A percentile compares a stretch with the other conserved stretches of the same genome.
phyloP scores from a whole-genome alignment of 2,797 vertebrate species.

The Rhinichthys osculus region DNA sequence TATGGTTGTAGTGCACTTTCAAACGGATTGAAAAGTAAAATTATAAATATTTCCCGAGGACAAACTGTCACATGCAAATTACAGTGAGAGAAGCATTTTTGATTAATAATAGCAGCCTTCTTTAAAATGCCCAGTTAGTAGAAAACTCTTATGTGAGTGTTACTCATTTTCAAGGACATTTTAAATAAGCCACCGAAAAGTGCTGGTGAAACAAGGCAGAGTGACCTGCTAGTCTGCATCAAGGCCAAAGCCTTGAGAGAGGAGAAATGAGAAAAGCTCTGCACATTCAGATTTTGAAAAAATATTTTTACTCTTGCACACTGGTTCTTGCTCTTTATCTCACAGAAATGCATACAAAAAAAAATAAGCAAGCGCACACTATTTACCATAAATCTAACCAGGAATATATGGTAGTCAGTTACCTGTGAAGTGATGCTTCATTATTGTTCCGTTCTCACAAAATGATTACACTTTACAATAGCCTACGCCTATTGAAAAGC shows the following conservation, averaged over 20 bases:
- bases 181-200: slow-evolving; percentile 37
- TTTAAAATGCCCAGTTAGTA: slow-evolving; percentile 39
- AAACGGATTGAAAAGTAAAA: background rate
- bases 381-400: background rate
- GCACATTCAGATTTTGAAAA: background rate
- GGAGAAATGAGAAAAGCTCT: slow-evolving; percentile 26
- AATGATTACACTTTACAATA: background rate
- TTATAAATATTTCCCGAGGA: slow-evolving; percentile 20
- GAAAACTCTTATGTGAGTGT: slow-evolving; percentile 15
- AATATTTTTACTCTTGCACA: background rate
- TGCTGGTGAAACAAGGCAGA: slow-evolving; percentile 35
- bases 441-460: background rate
- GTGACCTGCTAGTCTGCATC: slow-evolving; percentile 27
- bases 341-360: background rate
- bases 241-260: slow-evolving; percentile 43
- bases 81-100: slow-evolving; percentile 27
- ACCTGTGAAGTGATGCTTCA: background rate
- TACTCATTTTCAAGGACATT: slow-evolving; percentile 44
- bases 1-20: background rate
- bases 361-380: background rate
- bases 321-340: slow-evolving; percentile 5
- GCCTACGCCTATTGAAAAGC: background rate
- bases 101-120: slow-evolving; percentile 11
- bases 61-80: slow-evolving; percentile 21
- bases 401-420: background rate